Evolutionary conservation across 2,888 invertebrate species (phyloP).

Genomic region (Apomyelois bistriatella): DNA sequence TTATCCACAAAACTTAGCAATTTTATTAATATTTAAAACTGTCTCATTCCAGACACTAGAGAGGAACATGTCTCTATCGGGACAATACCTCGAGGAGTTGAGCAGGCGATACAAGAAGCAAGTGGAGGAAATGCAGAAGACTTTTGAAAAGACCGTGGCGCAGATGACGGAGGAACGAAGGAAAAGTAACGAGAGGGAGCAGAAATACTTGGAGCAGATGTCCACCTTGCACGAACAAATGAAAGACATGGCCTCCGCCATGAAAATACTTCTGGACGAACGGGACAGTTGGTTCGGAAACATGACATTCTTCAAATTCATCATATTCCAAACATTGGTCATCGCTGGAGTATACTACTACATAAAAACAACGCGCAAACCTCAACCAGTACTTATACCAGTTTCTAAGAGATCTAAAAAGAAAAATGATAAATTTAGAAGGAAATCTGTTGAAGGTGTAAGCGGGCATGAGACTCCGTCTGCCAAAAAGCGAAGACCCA

Average conservation of each 20-base stretch:
- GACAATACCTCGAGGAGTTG: slow-evolving; percentile 97
- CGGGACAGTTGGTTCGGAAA: slow-evolving; percentile 83
- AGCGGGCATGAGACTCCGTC: slow-evolving; percentile 74
- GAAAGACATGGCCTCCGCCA: slow-evolving; percentile 78
- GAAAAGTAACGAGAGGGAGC: slow-evolving; percentile 86
- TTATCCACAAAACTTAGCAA: too few relatives aligned
- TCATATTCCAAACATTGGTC: slow-evolving; percentile 71
- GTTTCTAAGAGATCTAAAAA: slow-evolving; percentile 54
- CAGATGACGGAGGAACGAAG: slow-evolving; percentile 86
- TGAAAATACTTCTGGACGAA: slow-evolving; percentile 81
- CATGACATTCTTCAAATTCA: slow-evolving; percentile 77
- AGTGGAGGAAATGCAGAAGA: slow-evolving; percentile 95
- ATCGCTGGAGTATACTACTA: slow-evolving; percentile 73
- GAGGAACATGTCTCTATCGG: slow-evolving; percentile 97
- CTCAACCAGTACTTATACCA: slow-evolving; percentile 45
- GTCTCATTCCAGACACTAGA: slow-evolving; percentile 87
- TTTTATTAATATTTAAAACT: slow-evolving; percentile 10
- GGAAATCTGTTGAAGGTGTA: slow-evolving; percentile 84
- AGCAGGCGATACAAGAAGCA: slow-evolving; percentile 97
- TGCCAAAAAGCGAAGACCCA: slow-evolving; percentile 83
- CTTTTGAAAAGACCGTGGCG: slow-evolving; percentile 88
- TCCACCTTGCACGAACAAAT: slow-evolving; percentile 83
- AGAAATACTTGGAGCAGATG: slow-evolving; percentile 89
- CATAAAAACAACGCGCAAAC: slow-evolving; percentile 65
- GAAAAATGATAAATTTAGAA: slow-evolving; percentile 68